A percentile compares a stretch with the other conserved stretches of the same genome.
phyloP scores from a whole-genome alignment of 2,113 vertebrate species.

The Garra rufa region DNA sequence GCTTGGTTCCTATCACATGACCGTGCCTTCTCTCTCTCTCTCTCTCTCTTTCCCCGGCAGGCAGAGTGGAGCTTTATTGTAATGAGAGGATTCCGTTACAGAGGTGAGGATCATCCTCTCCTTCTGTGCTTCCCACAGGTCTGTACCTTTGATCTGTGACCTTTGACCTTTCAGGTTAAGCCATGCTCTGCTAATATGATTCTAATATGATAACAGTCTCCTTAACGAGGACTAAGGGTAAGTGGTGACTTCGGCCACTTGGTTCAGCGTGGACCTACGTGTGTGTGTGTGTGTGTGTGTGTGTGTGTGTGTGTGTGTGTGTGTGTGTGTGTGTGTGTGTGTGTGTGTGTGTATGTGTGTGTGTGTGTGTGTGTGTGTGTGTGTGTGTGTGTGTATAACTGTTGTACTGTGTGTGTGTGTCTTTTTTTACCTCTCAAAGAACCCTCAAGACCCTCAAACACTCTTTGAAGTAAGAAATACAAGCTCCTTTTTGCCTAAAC shows the following conservation, averaged over 20 bases:
- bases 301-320: conserved; percentile 40
- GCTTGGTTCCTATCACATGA: conserved; percentile 71
- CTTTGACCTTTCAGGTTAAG: conserved; percentile 76
- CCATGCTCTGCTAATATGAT: conserved; percentile 76
- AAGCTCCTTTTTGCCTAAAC: neutral
- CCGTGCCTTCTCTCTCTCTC: conserved; percentile 71
- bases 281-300: conserved; percentile 43
- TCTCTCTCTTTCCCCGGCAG: conserved; percentile 66
- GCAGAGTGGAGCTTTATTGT: conserved; percentile 77
- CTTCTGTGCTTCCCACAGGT: conserved; percentile 72
- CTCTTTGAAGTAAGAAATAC: conserved; percentile 21
- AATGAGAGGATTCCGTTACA: conserved; percentile 81
- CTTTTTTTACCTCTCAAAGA: conserved; percentile 22
- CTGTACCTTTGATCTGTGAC: conserved; percentile 77
- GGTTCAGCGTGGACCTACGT: conserved; percentile 45
- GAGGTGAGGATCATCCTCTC: conserved; percentile 77
- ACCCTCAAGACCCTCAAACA: conserved; percentile 14
- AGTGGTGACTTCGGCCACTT: conserved; percentile 27
- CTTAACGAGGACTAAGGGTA: conserved; percentile 73
- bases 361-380: conserved; percentile 51
- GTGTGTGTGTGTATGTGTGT: conserved; percentile 48
- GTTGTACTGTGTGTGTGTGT: conserved; percentile 41
- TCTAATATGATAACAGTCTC: conserved; percentile 77
- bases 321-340: conserved; percentile 28
- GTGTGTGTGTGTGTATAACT: conserved; percentile 40